Conservation (phyloP, 1,140 invertebrate genomes). For the Neodiprion pinetum region DNA sequence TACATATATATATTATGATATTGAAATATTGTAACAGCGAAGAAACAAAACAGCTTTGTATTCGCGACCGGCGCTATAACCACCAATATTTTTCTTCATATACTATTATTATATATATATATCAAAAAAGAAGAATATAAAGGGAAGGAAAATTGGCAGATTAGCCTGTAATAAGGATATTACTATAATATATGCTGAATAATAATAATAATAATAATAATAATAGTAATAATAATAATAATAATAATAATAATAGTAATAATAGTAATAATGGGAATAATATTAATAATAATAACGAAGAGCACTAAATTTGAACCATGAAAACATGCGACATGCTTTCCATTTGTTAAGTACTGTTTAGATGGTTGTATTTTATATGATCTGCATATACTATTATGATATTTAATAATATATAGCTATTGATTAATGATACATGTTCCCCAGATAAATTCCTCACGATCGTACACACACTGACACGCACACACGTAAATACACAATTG, state of each 20-base stretch:
- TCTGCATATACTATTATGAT: not conserved
- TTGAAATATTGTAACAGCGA: too few species aligned
- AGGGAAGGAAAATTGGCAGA: not conserved
- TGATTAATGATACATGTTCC: slow-evolving; percentile 6
- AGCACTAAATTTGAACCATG: not conserved
- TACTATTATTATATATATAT: not conserved
- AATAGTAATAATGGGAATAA: not conserved
- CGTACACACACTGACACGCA: not conserved
- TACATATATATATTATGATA: not conserved
- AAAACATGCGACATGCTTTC: not conserved
- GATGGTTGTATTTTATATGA: slow-evolving; percentile 7
- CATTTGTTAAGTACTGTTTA: slow-evolving; percentile 4
- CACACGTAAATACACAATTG: too few species aligned
- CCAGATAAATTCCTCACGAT: not conserved
- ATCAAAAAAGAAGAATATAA: too few species aligned
- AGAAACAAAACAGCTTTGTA: too few species aligned
- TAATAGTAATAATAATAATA: not conserved
- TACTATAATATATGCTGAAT: not conserved
- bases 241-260: not conserved
- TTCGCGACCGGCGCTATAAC: too few species aligned
- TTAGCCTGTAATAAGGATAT: not conserved
- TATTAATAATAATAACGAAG: not conserved
- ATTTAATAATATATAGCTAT: not conserved
- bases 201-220: not conserved
- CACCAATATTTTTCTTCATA: not conserved